Evolutionary conservation across 2,888 invertebrate genomes (phyloP).

Genomic region (Sthenelais limicola): DNA sequence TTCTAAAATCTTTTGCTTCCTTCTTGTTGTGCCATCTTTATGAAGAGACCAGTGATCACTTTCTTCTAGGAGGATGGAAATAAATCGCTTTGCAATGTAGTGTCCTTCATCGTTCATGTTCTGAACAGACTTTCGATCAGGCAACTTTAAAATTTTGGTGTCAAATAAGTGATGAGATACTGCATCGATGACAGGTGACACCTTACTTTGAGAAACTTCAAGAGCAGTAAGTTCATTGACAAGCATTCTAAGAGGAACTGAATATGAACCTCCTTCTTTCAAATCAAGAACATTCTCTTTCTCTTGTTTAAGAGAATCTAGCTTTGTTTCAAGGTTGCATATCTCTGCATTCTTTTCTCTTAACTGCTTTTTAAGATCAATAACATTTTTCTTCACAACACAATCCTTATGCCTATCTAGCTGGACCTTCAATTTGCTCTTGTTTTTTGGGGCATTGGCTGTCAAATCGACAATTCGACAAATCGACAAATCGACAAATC

Average conservation of each 20-base stretch:
- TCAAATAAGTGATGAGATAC: constrained; percentile 1
- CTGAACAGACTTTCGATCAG: constrained; percentile 25
- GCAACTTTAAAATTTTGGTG: background rate
- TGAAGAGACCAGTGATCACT: constrained; percentile 3
- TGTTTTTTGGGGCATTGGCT: constrained; percentile 3
- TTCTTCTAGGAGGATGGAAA: background rate
- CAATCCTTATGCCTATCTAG: background rate
- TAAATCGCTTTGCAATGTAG: constrained; percentile 5
- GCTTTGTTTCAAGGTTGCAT: background rate
- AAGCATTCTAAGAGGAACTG: background rate
- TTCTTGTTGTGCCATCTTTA: constrained; percentile 12
- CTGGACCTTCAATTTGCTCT: constrained; percentile 5
- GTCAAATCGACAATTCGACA: too few species aligned
- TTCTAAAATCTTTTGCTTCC: constrained; percentile 18
- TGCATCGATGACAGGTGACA: background rate
- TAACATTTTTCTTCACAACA: background rate
- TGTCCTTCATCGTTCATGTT: constrained; percentile 29
- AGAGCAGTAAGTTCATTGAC: constrained; percentile 19
- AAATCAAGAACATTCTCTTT: constrained; percentile 1
- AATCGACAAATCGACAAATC: too few species aligned
- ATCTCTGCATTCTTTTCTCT: constrained; percentile 4
- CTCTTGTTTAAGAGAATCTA: background rate
- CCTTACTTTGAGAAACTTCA: constrained; percentile 8
- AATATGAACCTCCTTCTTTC: background rate
- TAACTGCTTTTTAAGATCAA: background rate